phyloP scores from a whole-genome alignment of 37 sponge, comb jelly and placozoan species.

The Chondrosia reniformis region DNA sequence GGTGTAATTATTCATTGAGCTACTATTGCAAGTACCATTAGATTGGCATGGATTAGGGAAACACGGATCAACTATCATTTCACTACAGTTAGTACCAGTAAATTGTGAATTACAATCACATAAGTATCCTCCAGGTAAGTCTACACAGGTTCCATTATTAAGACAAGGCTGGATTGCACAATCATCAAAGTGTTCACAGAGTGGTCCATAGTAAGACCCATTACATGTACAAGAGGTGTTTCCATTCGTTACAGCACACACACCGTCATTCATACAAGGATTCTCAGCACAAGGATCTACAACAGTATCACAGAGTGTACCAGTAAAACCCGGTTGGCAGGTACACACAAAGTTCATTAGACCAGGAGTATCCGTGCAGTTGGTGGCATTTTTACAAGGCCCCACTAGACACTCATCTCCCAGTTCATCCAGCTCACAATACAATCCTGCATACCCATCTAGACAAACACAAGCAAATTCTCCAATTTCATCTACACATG shows the following conservation, averaged over 20 bases:
- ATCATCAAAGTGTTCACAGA: too few species aligned
- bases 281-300: conserved; percentile 23
- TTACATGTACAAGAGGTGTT: conserved; percentile 1
- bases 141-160: conserved; percentile 33
- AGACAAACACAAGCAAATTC: conserved; percentile 11
- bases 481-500: conserved; percentile 34
- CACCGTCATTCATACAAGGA: conserved; percentile 56
- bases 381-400: conserved; percentile 58
- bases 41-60: conserved; percentile 21
- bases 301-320: background rate
- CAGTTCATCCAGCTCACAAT: conserved; percentile 17
- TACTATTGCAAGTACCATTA: conserved; percentile 20
- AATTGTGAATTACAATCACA: conserved; percentile 22
- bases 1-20: background rate
- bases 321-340: conserved; percentile 49
- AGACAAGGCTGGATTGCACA: conserved; percentile 21
- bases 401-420: conserved; percentile 11
- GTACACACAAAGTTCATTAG: conserved; percentile 27
- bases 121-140: background rate
- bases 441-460: conserved; percentile 10
- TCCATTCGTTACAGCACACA: conserved; percentile 12
- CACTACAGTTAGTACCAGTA: conserved; percentile 30
- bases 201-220: too few species aligned
- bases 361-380: conserved; percentile 19
- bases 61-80: conserved; percentile 16